These are phyloP conservation scores for Oriolus oriolus DNA, from an alignment of 2,113 vertebrate species.

Conservation along the genomic window DNA sequence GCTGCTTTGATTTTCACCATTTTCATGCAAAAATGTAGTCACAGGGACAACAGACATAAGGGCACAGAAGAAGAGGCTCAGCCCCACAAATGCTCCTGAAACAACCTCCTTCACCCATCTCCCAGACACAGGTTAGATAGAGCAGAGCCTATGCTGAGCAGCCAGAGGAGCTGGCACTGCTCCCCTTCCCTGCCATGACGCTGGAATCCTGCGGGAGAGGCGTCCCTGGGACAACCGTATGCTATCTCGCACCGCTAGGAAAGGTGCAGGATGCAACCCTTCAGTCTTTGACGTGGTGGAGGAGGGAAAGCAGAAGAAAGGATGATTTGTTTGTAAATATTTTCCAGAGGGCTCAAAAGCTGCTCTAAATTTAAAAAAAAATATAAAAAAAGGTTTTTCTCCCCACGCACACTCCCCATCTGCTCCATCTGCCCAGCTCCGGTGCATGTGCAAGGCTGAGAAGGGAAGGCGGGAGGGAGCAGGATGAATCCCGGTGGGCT, in stretches of 20 bases:
- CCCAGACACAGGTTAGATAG: not conserved
- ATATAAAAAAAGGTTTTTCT: not conserved
- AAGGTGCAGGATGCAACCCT: slow-evolving; percentile 15
- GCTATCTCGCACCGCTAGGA: not conserved
- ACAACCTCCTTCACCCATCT: not conserved
- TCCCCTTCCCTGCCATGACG: accelerated
- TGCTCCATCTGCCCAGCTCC: not conserved
- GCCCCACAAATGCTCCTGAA: not conserved
- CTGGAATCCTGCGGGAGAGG: not conserved
- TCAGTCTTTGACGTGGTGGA: slow-evolving; percentile 24
- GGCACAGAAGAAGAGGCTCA: not conserved
- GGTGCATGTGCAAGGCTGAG: accelerated
- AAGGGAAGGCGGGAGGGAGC: not conserved
- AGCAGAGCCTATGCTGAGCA: accelerated
- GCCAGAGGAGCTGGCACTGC: not conserved
- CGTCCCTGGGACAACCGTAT: not conserved
- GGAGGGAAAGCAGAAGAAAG: slow-evolving; percentile 42
- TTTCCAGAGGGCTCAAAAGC: slow-evolving; percentile 17
- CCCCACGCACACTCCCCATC: not conserved
- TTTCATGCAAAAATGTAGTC: not conserved
- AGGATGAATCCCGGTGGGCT: not conserved
- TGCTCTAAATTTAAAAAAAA: not conserved
- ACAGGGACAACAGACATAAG: not conserved
- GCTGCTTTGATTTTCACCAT: not conserved
- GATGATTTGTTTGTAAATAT: slow-evolving; percentile 53